phyloP scores from a whole-genome alignment of 2,113 vertebrate species.

The Rhea pennata region DNA sequence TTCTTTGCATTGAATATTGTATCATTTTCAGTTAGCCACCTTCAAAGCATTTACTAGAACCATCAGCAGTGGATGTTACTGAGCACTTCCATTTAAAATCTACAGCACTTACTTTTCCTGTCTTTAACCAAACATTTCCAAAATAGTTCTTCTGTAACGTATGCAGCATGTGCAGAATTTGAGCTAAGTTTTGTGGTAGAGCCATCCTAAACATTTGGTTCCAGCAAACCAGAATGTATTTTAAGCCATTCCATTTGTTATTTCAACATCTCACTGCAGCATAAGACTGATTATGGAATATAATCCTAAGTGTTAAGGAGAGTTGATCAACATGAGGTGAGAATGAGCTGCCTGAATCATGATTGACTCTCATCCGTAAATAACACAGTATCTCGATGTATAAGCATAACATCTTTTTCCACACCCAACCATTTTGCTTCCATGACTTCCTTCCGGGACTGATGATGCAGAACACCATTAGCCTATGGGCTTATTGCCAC shows the following conservation, averaged over 20 bases:
- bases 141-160: background rate
- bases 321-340: background rate
- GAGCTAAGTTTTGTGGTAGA: background rate
- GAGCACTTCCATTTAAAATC: background rate
- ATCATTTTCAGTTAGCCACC: background rate
- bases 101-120: background rate
- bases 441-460: background rate
- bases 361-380: background rate
- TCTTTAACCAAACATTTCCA: background rate
- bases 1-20: background rate
- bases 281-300: background rate
- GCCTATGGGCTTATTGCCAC: background rate
- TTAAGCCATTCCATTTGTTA: background rate
- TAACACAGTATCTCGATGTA: background rate
- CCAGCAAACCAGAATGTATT: background rate
- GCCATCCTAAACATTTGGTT: background rate
- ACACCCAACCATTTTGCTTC: background rate
- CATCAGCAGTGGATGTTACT: background rate
- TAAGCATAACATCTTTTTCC: background rate
- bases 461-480: background rate
- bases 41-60: background rate
- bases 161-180: background rate
- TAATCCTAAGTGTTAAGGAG: background rate
- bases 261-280: background rate
- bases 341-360: background rate